Evolutionary conservation across 2,797 vertebrate species (phyloP).

Genomic region (Tiaroga cobitis): DNA sequence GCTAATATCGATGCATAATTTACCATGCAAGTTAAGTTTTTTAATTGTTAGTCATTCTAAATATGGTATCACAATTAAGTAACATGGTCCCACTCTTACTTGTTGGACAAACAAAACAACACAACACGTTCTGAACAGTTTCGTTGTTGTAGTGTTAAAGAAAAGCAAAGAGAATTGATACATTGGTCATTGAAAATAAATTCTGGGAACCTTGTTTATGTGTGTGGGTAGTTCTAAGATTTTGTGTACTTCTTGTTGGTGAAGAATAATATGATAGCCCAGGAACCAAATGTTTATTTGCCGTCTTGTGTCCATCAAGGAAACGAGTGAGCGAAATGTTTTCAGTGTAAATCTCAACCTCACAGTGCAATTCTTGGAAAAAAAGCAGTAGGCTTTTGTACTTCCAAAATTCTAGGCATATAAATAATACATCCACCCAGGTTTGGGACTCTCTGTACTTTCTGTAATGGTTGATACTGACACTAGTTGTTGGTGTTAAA

Average conservation of each 20-base stretch:
- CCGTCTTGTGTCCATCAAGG: slow-evolving; percentile 5
- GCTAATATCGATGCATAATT: not conserved
- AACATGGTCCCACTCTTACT: not conserved
- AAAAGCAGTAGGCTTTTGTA: not conserved
- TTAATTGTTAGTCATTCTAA: not conserved
- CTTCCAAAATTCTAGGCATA: slow-evolving; percentile 20
- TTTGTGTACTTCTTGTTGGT: not conserved
- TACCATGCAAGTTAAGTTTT: not conserved
- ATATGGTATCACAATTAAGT: not conserved
- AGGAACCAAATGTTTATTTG: slow-evolving; percentile 32
- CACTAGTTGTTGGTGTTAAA: slow-evolving; percentile 3
- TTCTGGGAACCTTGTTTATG: not conserved
- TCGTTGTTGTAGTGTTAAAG: not conserved
- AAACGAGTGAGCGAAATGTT: not conserved
- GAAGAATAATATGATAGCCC: slow-evolving; percentile 2
- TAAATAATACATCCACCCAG: slow-evolving; percentile 3
- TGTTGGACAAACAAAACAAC: not conserved
- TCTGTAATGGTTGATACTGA: not conserved
- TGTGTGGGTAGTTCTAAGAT: not conserved
- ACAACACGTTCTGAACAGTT: not conserved
- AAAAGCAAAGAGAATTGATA: not conserved
- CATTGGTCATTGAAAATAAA: not conserved
- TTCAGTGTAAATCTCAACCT: not conserved
- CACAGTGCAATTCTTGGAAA: not conserved
- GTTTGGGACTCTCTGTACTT: slow-evolving; percentile 34